Base-by-base conservation (phyloP, 1,140 invertebrate species). In the Steinernema khuongi region DNA sequence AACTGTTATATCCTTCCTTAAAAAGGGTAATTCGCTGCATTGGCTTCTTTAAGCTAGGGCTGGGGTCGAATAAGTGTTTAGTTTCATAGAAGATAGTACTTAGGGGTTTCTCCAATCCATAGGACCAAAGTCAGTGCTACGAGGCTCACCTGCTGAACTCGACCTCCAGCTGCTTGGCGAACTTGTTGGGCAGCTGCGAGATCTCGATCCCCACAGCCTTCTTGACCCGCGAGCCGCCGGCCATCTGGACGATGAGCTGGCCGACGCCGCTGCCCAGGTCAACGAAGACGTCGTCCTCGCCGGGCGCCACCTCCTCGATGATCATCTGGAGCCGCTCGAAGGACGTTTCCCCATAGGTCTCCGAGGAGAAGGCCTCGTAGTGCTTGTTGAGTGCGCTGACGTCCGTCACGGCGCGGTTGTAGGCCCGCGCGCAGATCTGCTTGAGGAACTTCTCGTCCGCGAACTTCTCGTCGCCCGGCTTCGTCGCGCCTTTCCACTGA, bases 321-420 rank as follows among this genome's bases (percentile, higher is more conserved):
- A 83, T 84, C 73, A 74, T 74, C 41, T 79, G 75, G 71, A 83
- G 75, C 26, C 80, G 71, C 31, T 85, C 80, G 26, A 74, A 82
- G 11, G 74, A 76, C 1, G 82, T 83, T 70, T 83, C 82, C 0
- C 82, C 82, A 67, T 84, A 83, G 1, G 81, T 83, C 72, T 85
- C 79, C 17, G 81, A 82, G 0, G 83, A 81, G 68, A 83, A 83
- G n/a, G 81, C 80, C 68, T 85, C 81, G 50, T 83, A 83, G 68
- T 83, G 83, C 32, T 80, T 81, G 67, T 85, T 83, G 33, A 83
- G 71, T 0, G 75, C 67, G 29, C 74, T 73, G 33, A 81, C 81
- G 69, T 79, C 74, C 7, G 79, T 74, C 14, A 83, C 83, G 1
- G 81, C 82, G 28, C 44, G n/a, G 41, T 71, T 43, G 32, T 60